phyloP scores from a whole-genome alignment of 2,797 vertebrate species.

The Graptemys geographica region DNA sequence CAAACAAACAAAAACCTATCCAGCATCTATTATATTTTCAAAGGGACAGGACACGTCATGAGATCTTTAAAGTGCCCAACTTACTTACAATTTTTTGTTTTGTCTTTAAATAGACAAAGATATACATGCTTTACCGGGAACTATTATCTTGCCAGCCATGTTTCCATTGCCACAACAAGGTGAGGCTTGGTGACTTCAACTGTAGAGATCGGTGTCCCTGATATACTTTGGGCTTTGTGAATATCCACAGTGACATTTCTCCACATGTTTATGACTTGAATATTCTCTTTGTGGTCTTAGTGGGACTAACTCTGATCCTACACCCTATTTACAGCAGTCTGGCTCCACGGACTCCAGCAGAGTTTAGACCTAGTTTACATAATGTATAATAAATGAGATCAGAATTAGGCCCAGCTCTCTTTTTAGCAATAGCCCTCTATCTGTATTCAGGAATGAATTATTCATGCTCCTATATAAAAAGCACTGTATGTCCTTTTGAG shows the following conservation, averaged over 20 bases:
- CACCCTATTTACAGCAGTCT: background rate
- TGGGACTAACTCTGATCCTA: background rate
- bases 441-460: background rate
- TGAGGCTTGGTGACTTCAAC: background rate
- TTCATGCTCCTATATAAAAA: background rate
- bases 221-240: background rate
- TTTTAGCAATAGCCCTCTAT: background rate
- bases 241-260: background rate
- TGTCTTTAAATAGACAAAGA: background rate
- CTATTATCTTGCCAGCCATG: background rate
- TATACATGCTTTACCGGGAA: background rate
- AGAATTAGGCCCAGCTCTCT: background rate
- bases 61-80: background rate
- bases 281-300: background rate
- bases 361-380: background rate
- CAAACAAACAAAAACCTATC: background rate
- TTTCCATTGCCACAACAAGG: background rate
- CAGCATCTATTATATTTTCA: background rate
- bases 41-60: background rate
- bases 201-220: background rate
- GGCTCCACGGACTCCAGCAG: background rate
- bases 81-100: background rate
- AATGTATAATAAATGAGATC: slow-evolving; percentile 24
- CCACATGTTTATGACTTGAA: background rate
- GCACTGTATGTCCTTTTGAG: background rate